These are phyloP conservation scores for Tridacna crocea DNA, from an alignment of 2,888 invertebrate species.

Conservation along the genomic window DNA sequence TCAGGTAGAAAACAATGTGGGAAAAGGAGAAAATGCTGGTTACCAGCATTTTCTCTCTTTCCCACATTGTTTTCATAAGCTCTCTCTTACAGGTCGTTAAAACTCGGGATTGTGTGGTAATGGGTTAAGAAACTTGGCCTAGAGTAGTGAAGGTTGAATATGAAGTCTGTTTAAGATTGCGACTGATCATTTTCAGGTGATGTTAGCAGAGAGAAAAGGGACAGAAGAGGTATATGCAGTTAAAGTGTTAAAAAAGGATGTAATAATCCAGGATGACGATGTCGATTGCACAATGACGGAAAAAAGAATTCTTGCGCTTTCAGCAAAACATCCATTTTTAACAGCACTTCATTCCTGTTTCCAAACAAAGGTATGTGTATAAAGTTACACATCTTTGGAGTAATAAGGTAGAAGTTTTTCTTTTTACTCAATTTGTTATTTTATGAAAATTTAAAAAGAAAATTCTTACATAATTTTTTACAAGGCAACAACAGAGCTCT, in stretches of 20 bases:
- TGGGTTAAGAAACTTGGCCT: too few species aligned
- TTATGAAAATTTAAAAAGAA: too few species aligned
- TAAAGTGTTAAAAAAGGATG: slow-evolving; percentile 97
- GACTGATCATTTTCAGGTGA: slow-evolving; percentile 88
- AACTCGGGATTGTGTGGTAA: too few species aligned
- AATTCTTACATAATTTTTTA: too few species aligned
- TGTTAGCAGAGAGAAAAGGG: slow-evolving; percentile 97
- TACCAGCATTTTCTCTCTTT: slow-evolving; percentile 1
- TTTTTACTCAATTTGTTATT: too few species aligned
- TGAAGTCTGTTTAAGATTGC: too few species aligned
- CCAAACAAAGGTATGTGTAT: slow-evolving; percentile 91
- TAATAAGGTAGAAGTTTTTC: too few species aligned
- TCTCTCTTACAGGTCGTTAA: background rate
- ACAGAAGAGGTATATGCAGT: slow-evolving; percentile 92
- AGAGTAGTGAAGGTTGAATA: too few species aligned
- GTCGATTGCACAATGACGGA: slow-evolving; percentile 99
- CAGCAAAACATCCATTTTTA: slow-evolving; percentile 99
- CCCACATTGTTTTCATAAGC: background rate
- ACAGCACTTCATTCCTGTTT: slow-evolving; percentile 98
- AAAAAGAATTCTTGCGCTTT: slow-evolving; percentile 97
- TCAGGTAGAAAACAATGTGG: background rate
- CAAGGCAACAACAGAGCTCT: too few species aligned
- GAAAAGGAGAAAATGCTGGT: slow-evolving; percentile 12
- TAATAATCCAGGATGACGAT: slow-evolving; percentile 99
- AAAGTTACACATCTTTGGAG: too few species aligned